phyloP scores from a whole-genome alignment of 2,113 vertebrate genomes.

The Hystrix cristata region DNA sequence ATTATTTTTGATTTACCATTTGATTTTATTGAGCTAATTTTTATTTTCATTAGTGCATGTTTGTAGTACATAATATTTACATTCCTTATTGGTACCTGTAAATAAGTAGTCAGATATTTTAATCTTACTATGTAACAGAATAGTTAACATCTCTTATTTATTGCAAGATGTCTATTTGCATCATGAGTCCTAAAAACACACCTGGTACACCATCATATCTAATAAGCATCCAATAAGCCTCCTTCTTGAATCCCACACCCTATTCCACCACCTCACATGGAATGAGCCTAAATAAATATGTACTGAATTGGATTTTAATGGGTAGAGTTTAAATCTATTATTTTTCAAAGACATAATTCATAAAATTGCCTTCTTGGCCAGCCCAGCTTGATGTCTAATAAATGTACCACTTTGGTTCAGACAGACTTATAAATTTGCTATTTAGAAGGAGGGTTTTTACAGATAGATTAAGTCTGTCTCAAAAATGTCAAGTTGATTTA shows the following conservation, averaged over 20 bases:
- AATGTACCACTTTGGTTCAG: constrained; percentile 29
- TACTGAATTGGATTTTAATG: constrained; percentile 10
- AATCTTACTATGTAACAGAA: not conserved
- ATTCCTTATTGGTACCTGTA: not conserved
- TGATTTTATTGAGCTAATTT: not conserved
- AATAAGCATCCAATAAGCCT: not conserved
- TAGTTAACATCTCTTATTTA: constrained; percentile 14
- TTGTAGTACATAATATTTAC: not conserved
- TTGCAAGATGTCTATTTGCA: not conserved
- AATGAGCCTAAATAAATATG: constrained; percentile 21
- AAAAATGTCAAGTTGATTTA: constrained; percentile 44
- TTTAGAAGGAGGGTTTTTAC: not conserved
- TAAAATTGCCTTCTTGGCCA: not conserved
- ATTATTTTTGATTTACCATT: not conserved
- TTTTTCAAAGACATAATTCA: not conserved
- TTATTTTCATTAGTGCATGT: not conserved
- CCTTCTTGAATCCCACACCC: not conserved
- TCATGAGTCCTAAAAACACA: not conserved
- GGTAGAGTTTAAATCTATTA: not conserved
- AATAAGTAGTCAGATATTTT: not conserved
- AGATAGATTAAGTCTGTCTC: not conserved
- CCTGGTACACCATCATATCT: not conserved
- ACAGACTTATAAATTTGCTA: not conserved
- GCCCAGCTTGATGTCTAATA: not conserved
- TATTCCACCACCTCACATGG: not conserved